Evolutionary conservation across 2,797 vertebrate species (phyloP), one percentile per base, ranked within the genome.

Genomic region (Podarcis siculus): DNA sequence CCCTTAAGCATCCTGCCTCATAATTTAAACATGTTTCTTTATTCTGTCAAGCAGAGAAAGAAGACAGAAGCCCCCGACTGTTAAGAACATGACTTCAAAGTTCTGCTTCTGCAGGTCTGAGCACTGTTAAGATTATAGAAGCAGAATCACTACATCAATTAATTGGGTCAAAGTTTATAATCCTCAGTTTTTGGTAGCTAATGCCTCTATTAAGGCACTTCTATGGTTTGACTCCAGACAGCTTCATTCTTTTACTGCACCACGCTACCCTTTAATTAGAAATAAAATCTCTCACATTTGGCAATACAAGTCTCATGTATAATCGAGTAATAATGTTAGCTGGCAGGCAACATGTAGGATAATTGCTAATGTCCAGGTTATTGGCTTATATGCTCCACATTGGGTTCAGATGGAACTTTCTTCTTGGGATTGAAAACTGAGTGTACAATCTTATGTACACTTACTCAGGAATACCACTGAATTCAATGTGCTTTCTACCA

Each of bases 281-380:
- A 55, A 89, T 2, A 71, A 92, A 93, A 87, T 5, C 73, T 91
- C 89, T 92, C 27, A 71, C 66, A 58, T 92, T 82, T 82, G 71
- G 88, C 88, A 76, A 61, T 55, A 69, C 42, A 81, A 25, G 23
- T 25, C 30, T 37, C 67, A 45, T 9, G 21, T 32, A 10, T 4
- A 15, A 30, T n/a, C 8, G 9, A 45, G 6, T 25, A 49, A 23
- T 1, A 39, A 9, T 37, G 1, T 2, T 27, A 30, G 1, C 64
- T 58, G 30, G 6, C 19, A 25, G 8, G 23, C 78, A 55, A 79
- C 19, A 2, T 86, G 35, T 7, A 79, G 30, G 69, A 27, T 5
- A 67, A 42, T 9, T 69, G 64, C 3, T 25, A 72, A 71, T 58
- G 55, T 12, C 12, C 49, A 61, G 25, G 8, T 15, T 73, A 27